phyloP scores from a whole-genome alignment of 37 sponge, comb jelly and placozoan genomes.

The Theonella swinhoei region DNA sequence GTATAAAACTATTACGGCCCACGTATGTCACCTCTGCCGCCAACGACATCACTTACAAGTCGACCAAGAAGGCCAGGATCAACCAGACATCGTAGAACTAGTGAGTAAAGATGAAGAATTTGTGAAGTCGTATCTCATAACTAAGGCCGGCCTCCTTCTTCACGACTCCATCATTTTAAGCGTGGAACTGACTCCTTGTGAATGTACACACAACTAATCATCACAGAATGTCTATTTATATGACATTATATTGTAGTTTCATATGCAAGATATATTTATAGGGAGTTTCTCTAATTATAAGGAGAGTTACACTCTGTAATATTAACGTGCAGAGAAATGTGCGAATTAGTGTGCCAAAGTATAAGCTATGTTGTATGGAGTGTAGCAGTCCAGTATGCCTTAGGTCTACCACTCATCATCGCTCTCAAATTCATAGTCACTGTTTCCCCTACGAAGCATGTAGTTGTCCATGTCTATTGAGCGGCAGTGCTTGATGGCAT shows the following conservation, averaged over 20 bases:
- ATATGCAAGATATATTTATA: too few species aligned
- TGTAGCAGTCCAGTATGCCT: background rate
- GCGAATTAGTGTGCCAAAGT: too few species aligned
- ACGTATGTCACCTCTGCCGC: background rate
- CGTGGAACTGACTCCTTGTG: background rate
- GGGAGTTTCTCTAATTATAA: too few species aligned
- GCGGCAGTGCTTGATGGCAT: conserved; percentile 90
- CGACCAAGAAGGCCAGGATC: background rate
- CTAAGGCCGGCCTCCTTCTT: background rate
- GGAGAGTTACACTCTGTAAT: too few species aligned
- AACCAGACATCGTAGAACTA: background rate
- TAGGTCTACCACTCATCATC: conserved; percentile 18
- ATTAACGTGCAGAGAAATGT: too few species aligned
- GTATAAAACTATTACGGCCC: background rate
- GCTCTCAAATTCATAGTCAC: conserved; percentile 26
- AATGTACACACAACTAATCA: too few species aligned
- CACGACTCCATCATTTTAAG: background rate
- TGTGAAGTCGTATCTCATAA: background rate
- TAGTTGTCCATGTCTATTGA: conserved; percentile 94
- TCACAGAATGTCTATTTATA: too few species aligned
- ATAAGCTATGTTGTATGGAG: too few species aligned
- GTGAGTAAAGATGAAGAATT: background rate
- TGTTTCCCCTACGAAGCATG: conserved; percentile 69
- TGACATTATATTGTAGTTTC: too few species aligned
- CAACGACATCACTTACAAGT: background rate